These are phyloP conservation scores for Metacarcinus magister DNA, from an alignment of 2,888 invertebrate species.

Conservation along the genomic window DNA sequence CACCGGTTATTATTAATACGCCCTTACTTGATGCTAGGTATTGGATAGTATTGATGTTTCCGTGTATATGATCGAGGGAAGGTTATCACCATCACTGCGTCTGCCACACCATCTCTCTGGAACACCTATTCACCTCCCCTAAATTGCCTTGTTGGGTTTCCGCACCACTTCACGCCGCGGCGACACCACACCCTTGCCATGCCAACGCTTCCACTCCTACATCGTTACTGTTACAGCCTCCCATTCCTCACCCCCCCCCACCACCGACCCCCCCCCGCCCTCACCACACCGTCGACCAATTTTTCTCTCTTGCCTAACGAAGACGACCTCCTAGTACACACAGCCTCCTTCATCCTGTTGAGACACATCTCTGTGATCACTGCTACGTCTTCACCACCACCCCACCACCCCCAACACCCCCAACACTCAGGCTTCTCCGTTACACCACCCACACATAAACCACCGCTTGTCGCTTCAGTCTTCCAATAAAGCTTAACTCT, in stretches of 20 bases:
- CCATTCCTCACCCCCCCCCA: background rate
- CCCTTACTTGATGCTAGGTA: background rate
- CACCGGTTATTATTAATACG: background rate
- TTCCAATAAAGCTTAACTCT: background rate
- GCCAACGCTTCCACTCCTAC: background rate
- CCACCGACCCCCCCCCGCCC: background rate
- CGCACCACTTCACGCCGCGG: background rate
- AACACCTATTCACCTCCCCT: background rate
- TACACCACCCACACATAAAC: background rate
- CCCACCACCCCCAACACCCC: background rate
- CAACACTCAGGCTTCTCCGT: background rate
- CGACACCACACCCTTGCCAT: background rate
- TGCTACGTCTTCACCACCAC: background rate
- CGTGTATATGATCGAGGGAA: background rate
- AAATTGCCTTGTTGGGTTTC: background rate
- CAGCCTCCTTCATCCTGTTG: background rate
- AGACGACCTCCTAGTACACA: too few species aligned
- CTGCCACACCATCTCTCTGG: background rate
- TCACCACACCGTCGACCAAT: background rate
- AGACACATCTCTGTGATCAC: background rate
- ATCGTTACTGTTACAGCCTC: background rate
- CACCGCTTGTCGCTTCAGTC: background rate
- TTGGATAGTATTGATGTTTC: background rate
- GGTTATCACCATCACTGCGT: too few species aligned
- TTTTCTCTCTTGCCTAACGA: too few species aligned